Evolutionary conservation across 2,888 invertebrate genomes (phyloP), one percentile per base, ranked within the genome.

Genomic region (Thecocarcelia acutangulata): DNA sequence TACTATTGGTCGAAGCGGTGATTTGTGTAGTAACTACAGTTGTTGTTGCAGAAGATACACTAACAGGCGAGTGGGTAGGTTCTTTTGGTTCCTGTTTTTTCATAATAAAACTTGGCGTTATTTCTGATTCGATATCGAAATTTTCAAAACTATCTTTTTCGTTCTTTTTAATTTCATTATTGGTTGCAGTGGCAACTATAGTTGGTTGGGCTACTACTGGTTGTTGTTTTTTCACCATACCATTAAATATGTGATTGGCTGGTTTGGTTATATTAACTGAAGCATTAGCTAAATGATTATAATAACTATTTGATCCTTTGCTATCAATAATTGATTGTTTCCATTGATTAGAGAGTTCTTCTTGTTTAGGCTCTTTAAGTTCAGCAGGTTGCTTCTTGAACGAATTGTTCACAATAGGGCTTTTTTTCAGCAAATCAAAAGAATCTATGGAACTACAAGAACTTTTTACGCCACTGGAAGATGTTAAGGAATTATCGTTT

Each of bases 61-160:
- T 15, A 74, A 79, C 33, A 80, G 83, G 5, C 78, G 83, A n/a
- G 33, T 48, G 37, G 6, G 46, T 11, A 13, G 68, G 44, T 75
- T 87, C 84, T 80, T 89, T 89, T 37, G 83, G 85, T 15, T 89
- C 88, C 3, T 89, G 85, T 64, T 91, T 91, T 69, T 90, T 91
- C 90, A 90, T 89, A 2, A 91, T 91, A 37, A 91, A 90, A 83
- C 89, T 90, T 0, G 91, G 90, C 17, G 89, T 89, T 17, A 91
- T 87, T 84, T 91, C 91, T 5, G 91, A 89, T 84, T 91, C 91
- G 59, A 91, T 91, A 80, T 89, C 91, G 80, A 90, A 91, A 82
- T 89, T 87, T 50, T 91, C 90, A 72, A 85, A 90, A 46, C 44
- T 75, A 44, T 80, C 75, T 24, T 69, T 73, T 56, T 44, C 46